Base-by-base conservation (phyloP, 1,140 invertebrate species). In the Leguminivora glycinivorella region DNA sequence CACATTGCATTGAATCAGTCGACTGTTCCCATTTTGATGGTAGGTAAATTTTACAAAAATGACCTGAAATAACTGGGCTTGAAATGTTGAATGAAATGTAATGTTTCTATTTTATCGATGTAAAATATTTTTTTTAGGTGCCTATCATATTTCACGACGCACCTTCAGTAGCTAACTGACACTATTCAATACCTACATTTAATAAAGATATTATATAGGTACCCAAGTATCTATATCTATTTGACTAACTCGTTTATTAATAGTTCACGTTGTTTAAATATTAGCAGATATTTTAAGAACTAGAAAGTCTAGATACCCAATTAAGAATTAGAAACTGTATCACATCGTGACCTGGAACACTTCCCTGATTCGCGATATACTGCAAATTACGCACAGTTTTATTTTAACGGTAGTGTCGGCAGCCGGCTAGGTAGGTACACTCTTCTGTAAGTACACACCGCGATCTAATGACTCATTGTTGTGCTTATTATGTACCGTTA, bases 401-500 rank as follows among this genome's bases (percentile, higher is more conserved):
- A 29, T 63, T 63, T 29, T 29, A 29, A 63, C 25, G 25, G 58
- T 26, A 17, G 58, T 10, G 9, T 5, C 58, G 29, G 56, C 22
- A 22, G 52, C n/a, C n/a, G n/a, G n/a, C n/a, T n/a, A n/a, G n/a
- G n/a, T n/a, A n/a, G n/a, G n/a, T n/a, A n/a, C n/a, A n/a, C n/a
- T n/a, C n/a, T n/a, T n/a, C n/a, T n/a, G 26, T 63, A 63, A 63
- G 26, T 63, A 63, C 25, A 63, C 58, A 63, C 26, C 58, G 58
- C 58, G 25, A 29, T 26, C 14, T 63, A 63, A 63, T 63, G 58
- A 63, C 25, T 63, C 58, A 63, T 63, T 63, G 58, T 63, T 63
- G 58, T 34, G 10, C 58, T 63, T 17, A 29, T 17, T 29, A n/a
- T 0, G 0, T 60, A 63, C 58, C 58, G 58, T 63, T 63, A 63